Conservation (phyloP, 2,797 vertebrate species). For the Cheracebus regulus region DNA sequence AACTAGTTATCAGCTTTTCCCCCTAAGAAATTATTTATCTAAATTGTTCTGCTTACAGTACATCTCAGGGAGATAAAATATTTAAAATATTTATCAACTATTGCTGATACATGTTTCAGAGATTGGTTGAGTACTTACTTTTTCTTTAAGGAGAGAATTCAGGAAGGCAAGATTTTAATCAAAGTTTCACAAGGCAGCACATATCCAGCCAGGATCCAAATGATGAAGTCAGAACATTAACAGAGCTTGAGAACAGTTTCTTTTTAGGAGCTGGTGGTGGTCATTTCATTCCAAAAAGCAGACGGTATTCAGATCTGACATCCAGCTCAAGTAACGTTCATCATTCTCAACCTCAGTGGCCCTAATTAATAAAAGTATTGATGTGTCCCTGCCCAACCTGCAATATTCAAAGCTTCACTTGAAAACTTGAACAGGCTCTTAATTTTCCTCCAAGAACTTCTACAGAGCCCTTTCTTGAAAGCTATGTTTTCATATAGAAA, state of each 20-base stretch:
- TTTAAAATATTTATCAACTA: conserved; percentile 5
- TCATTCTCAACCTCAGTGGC: neutral
- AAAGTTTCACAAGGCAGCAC: neutral
- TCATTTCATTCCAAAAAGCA: neutral
- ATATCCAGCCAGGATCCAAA: neutral
- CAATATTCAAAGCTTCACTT: neutral
- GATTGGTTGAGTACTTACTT: neutral
- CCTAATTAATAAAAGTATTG: neutral
- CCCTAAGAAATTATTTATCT: neutral
- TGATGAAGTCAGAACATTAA: neutral
- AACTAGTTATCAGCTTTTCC: neutral
- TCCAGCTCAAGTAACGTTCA: neutral
- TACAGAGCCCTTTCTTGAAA: neutral
- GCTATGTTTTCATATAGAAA: neutral
- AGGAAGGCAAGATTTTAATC: neutral
- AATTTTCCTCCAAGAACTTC: neutral
- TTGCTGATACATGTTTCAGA: neutral
- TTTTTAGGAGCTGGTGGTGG: neutral
- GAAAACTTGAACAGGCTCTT: neutral
- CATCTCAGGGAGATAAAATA: conserved; percentile 31
- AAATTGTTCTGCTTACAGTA: neutral
- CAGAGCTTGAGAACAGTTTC: neutral
- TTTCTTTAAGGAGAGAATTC: conserved; percentile 41
- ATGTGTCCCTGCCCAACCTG: neutral
- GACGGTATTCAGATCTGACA: neutral